Evolutionary conservation across 2,797 vertebrate species (phyloP).

Genomic region (Hafferia zeledoni): DNA sequence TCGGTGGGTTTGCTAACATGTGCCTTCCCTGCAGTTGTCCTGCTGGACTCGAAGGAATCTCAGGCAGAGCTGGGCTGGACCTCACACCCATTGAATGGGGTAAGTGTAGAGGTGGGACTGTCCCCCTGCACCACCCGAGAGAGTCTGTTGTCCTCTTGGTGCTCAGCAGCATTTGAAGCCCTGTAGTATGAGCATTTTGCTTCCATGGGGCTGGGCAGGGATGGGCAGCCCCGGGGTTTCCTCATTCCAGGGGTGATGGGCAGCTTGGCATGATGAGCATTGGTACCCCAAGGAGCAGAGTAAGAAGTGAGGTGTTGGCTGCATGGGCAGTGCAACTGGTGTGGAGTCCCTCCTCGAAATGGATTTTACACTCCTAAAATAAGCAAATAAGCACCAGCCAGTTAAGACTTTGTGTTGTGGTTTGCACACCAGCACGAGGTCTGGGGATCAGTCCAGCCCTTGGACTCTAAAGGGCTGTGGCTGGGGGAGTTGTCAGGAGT

Average conservation of each 20-base stretch:
- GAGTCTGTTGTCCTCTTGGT: background rate
- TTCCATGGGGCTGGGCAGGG: rapidly evolving
- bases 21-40: slow-evolving; percentile 81
- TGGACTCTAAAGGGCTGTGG: background rate
- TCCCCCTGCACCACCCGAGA: rapidly evolving
- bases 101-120: slow-evolving; percentile 68
- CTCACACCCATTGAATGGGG: slow-evolving; percentile 90
- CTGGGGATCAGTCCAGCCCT: background rate
- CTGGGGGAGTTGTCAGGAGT: background rate
- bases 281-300: rapidly evolving
- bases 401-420: background rate
- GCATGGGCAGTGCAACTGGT: rapidly evolving
- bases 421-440: rapidly evolving
- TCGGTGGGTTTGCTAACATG: background rate
- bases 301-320: rapidly evolving
- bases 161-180: rapidly evolving
- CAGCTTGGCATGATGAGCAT: rapidly evolving
- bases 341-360: background rate
- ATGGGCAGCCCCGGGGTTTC: rapidly evolving
- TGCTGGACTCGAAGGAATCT: slow-evolving; percentile 95
- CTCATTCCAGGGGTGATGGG: rapidly evolving
- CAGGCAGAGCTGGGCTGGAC: slow-evolving; percentile 97
- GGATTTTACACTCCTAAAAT: no score
- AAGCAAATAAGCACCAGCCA: rapidly evolving
- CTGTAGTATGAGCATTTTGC: rapidly evolving